phyloP scores from a whole-genome alignment of 2,797 vertebrate species.

The Anisognathus igniventris region DNA sequence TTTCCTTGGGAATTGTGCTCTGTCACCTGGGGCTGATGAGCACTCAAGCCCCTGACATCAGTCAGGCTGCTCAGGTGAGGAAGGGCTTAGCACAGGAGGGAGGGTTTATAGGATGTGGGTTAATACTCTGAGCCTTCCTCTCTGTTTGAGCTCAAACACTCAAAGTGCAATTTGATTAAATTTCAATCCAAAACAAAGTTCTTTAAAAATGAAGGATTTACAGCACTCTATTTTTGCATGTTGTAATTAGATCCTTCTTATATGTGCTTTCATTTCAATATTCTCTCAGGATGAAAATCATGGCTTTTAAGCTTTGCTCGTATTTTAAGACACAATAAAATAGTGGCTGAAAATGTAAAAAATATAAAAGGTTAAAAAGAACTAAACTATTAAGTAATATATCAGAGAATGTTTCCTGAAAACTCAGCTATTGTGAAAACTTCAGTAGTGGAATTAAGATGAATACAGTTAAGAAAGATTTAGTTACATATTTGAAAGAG shows the following conservation, averaged over 20 bases:
- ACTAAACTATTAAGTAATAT: background rate
- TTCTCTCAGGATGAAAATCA: slow-evolving; percentile 46
- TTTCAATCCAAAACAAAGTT: slow-evolving; percentile 50
- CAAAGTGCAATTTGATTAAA: slow-evolving; percentile 51
- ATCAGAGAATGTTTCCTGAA: background rate
- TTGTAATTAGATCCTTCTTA: slow-evolving; percentile 57
- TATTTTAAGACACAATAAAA: slow-evolving; percentile 24
- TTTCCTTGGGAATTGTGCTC: background rate
- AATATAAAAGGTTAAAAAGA: background rate
- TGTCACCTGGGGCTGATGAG: background rate
- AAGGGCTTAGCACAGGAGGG: background rate
- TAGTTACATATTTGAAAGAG: background rate
- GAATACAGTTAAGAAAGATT: background rate
- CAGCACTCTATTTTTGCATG: slow-evolving; percentile 26
- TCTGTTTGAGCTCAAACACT: slow-evolving; percentile 34
- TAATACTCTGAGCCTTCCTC: slow-evolving; percentile 21
- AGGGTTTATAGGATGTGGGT: background rate
- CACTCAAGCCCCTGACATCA: background rate
- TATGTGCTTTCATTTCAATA: slow-evolving; percentile 34
- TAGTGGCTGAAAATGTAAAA: background rate
- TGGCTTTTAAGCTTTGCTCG: slow-evolving; percentile 1
- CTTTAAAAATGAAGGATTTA: slow-evolving; percentile 47
- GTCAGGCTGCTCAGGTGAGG: background rate
- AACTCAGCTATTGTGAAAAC: background rate
- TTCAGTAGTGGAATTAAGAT: background rate